These are phyloP conservation scores for Prunella himalayana DNA, from an alignment of 2,113 vertebrate species.

Conservation along the genomic window DNA sequence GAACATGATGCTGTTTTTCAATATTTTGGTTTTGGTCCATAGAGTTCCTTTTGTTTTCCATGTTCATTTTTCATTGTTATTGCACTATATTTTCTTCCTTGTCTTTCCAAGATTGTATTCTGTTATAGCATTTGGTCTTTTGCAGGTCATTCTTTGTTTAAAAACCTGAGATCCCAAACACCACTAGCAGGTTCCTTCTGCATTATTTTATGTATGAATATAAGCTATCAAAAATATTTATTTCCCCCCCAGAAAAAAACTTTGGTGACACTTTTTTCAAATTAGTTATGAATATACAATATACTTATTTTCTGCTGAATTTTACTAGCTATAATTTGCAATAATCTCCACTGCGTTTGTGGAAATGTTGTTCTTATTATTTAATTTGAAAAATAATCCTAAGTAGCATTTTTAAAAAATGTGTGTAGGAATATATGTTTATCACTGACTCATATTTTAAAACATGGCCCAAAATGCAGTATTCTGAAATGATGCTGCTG, in stretches of 20 bases:
- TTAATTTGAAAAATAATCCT: too few relatives aligned
- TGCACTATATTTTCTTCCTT: neutral
- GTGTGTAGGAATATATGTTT: neutral
- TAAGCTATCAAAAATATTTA: neutral
- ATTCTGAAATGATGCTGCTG: neutral
- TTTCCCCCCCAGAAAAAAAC: neutral
- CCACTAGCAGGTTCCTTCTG: neutral
- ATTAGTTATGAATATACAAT: neutral
- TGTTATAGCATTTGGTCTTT: neutral
- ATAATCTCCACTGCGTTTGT: neutral
- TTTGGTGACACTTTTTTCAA: accelerated
- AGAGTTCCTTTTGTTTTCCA: neutral
- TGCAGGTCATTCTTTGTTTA: neutral
- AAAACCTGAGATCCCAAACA: neutral
- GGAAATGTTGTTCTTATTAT: neutral
- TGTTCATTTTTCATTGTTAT: neutral
- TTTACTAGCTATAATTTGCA: neutral
- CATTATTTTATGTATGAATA: neutral
- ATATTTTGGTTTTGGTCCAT: neutral
- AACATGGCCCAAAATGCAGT: neutral
- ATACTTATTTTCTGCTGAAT: neutral
- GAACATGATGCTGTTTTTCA: neutral
- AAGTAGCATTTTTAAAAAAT: neutral
- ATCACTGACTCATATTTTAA: neutral
- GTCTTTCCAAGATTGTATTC: neutral